Conservation (phyloP, 2,888 invertebrate genomes). For the Himalopsyche tibetana region DNA sequence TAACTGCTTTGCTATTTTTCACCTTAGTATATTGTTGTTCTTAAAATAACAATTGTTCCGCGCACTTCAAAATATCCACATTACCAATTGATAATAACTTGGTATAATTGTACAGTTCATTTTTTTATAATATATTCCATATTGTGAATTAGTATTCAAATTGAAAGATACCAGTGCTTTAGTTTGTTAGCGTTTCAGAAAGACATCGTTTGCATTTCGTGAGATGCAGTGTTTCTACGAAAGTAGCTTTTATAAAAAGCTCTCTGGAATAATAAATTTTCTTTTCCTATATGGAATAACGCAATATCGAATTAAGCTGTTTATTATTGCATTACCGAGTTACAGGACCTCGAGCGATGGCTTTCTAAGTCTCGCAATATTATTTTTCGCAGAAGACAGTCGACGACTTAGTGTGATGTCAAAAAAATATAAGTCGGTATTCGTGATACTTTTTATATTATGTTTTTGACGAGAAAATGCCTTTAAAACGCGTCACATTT, state of each 20-base stretch:
- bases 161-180: not conserved
- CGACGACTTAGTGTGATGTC: not conserved
- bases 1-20: too few species aligned
- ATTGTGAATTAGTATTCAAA: not conserved
- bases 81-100: too few species aligned
- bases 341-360: not conserved
- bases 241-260: not conserved
- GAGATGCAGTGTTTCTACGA: not conserved
- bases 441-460: too few species aligned
- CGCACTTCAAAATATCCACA: too few species aligned
- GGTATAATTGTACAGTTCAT: too few species aligned
- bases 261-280: not conserved
- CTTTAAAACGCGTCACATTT: too few species aligned
- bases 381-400: not conserved
- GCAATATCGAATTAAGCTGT: conserved; percentile 34
- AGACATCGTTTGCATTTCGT: not conserved
- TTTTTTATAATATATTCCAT: too few species aligned
- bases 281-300: conserved; percentile 10
- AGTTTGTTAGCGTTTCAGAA: not conserved
- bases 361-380: not conserved
- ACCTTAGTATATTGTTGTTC: too few species aligned
- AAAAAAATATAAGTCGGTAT: not conserved
- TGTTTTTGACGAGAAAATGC: too few species aligned
- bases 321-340: conserved; percentile 30
- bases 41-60: too few species aligned